Percentiles rank a stretch among this genome's conserved stretches.
phyloP scores from a whole-genome alignment of 2,888 invertebrate genomes.

The Protodeltote pygarga region DNA sequence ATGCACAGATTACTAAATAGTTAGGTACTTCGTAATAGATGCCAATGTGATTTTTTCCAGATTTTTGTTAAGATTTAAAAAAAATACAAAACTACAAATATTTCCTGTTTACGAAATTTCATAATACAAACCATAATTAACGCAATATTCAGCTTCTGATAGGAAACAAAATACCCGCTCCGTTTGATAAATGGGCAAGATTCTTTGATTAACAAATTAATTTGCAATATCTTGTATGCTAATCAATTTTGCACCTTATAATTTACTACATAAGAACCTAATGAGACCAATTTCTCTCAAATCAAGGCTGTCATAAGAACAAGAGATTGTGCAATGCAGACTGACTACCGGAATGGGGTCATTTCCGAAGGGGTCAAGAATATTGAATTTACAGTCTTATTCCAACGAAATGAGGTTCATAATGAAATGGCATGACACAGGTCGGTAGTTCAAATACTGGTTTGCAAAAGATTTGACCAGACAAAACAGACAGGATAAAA shows the following conservation, averaged over 20 bases:
- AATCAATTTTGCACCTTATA: slow-evolving; percentile 24
- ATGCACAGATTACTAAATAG: no score
- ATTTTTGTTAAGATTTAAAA: no score
- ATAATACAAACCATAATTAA: no score
- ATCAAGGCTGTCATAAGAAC: slow-evolving; percentile 53
- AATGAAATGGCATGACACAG: slow-evolving; percentile 2
- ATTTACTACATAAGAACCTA: slow-evolving; percentile 13
- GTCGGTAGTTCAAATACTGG: slow-evolving; percentile 30
- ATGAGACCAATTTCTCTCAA: slow-evolving; percentile 42
- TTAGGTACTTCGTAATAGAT: no score
- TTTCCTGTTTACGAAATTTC: no score
- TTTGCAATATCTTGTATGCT: slow-evolving; percentile 5
- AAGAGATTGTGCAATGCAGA: slow-evolving; percentile 57
- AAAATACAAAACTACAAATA: no score
- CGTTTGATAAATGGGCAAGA: slow-evolving; percentile 27
- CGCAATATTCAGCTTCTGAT: slow-evolving; percentile 8
- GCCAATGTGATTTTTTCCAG: no score
- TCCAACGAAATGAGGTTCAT: neutral
- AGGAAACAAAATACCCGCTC: slow-evolving; percentile 22
- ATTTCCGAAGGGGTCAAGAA: slow-evolving; percentile 54
- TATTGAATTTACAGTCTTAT: slow-evolving; percentile 19
- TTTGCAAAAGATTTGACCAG: slow-evolving; percentile 41
- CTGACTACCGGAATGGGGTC: slow-evolving; percentile 62
- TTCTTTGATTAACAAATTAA: slow-evolving; percentile 34
- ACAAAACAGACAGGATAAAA: slow-evolving; percentile 27